phyloP scores from a whole-genome alignment of 2,888 invertebrate species.

The Cylindroiulus punctatus region DNA sequence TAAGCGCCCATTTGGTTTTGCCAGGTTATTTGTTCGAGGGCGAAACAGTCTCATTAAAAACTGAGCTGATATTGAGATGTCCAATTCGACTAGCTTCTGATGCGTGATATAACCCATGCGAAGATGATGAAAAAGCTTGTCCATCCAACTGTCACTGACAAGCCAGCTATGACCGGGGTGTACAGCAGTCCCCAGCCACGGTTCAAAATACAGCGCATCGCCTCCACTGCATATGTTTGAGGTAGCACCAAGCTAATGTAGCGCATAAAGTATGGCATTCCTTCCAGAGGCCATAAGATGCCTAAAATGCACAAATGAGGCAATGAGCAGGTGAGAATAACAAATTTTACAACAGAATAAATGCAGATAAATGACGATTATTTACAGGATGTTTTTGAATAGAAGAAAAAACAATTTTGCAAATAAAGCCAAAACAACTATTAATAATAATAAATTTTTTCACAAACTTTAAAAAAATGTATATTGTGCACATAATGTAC shows the following conservation, averaged over 20 bases:
- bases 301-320: conserved; percentile 69
- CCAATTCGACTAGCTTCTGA: conserved; percentile 31
- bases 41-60: conserved; percentile 4
- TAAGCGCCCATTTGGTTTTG: conserved; percentile 35
- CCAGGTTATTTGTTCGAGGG: not conserved
- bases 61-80: not conserved
- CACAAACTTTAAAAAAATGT: too few relatives aligned
- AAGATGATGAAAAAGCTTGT: conserved; percentile 47
- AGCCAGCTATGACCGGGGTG: conserved; percentile 78
- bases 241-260: conserved; percentile 73
- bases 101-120: conserved; percentile 9
- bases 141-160: conserved; percentile 62
- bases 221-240: conserved; percentile 80
- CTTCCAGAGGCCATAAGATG: conserved; percentile 96
- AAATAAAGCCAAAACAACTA: too few relatives aligned
- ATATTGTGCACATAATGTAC: too few relatives aligned
- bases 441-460: too few relatives aligned
- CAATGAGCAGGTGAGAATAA: not conserved
- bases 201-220: conserved; percentile 79
- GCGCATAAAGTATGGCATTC: conserved; percentile 86
- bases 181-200: conserved; percentile 78
- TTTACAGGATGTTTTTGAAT: too few relatives aligned
- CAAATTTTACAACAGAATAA: too few relatives aligned
- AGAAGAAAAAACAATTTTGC: too few relatives aligned
- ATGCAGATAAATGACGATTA: too few relatives aligned